Evolutionary conservation across 2,888 invertebrate species (phyloP), one percentile per base, ranked within the genome.

Genomic region (Latrodectus elegans): DNA sequence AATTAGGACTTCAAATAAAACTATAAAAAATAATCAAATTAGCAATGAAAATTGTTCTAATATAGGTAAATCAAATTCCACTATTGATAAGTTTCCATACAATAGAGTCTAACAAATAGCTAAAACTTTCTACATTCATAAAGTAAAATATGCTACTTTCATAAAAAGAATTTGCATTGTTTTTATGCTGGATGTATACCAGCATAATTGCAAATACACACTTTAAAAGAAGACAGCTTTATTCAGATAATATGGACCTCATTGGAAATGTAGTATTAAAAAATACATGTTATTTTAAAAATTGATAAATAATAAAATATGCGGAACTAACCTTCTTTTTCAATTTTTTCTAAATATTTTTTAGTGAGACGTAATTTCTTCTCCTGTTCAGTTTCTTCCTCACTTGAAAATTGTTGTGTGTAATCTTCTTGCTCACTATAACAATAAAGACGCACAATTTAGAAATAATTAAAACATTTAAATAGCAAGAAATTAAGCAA

Each of bases 351-450:
- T 60, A 99, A 93, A 92, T 97, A 97, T 91, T 96, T 94, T 92
- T 98, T 98, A 0, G 98, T 97, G 89, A 98, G 92, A 71, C 97
- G 94, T 75, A 98, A 92, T 90, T 96, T 96, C 92, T 98, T 98
- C 91, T 98, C 97, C 92, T 98, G 97, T 0, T 95, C 95, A 0
- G 97, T 97, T 92, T 97, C 96, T 90, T 90, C 90, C 64, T 91
- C 91, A 75, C 82, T 83, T 10, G 86, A 87, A 74, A 53, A 53
- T 38, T 60, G 52, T 8, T 70, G 73, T 14, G 55, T 9, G 49
- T 76, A 72, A 38, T 22, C 64, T 68, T 74, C 51, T 4, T 83
- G 70, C 14, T 70, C 38, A 60, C 83, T 76, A 74, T 60, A 75
- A 65, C 8, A 76, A 75, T 73, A 49, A 80, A 38, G 15, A 15